Evolutionary conservation across 2,113 vertebrate genomes (phyloP).

Genomic region (Centropristis striata): DNA sequence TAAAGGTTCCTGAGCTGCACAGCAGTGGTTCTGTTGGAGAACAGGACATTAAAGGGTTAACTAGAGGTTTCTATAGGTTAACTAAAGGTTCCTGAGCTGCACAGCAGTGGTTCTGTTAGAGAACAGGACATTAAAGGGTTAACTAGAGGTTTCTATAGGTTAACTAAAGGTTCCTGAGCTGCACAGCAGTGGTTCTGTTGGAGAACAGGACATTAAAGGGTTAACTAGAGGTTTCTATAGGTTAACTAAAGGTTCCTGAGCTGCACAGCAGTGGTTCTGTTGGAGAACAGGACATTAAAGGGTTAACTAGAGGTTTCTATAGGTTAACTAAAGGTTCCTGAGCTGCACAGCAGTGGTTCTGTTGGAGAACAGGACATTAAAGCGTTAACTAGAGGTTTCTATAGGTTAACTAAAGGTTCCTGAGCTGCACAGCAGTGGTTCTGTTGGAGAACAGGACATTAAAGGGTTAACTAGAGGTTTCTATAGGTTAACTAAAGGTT

Average conservation of each 20-base stretch:
- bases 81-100: too few species aligned
- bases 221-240: too few species aligned
- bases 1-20: constrained; percentile 76
- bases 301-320: too few species aligned
- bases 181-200: too few species aligned
- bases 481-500: too few species aligned
- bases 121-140: too few species aligned
- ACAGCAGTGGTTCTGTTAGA: background rate
- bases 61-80: too few species aligned
- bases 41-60: background rate
- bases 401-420: constrained; percentile 21
- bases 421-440: constrained; percentile 90
- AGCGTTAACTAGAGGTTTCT: too few species aligned
- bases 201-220: too few species aligned
- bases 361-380: background rate
- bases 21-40: constrained; percentile 90
- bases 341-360: constrained; percentile 96
- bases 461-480: background rate
- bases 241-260: too few species aligned
- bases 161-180: too few species aligned
- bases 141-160: background rate
- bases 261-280: constrained; percentile 91
- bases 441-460: constrained; percentile 71
- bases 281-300: background rate
- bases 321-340: too few species aligned